A percentile compares a stretch with the other conserved stretches of the same genome.
These are phyloP conservation scores for Anseranas semipalmata DNA, from an alignment of 2,113 vertebrate genomes.

Conservation along the genomic window DNA sequence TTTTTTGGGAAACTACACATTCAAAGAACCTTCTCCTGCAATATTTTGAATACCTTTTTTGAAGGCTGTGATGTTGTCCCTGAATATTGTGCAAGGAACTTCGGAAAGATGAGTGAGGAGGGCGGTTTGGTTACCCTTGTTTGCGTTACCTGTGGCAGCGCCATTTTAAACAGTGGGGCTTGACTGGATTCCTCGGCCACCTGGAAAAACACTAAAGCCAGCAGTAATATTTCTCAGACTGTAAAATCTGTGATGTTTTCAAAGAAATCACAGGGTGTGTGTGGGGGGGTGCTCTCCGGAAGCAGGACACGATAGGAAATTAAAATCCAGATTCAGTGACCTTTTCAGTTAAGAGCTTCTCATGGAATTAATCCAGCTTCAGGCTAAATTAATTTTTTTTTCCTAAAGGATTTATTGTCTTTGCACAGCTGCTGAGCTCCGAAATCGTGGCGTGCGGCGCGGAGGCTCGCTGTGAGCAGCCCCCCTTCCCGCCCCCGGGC, in stretches of 20 bases:
- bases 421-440: not conserved
- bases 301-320: constrained; percentile 31
- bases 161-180: not conserved
- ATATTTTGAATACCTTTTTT: not conserved
- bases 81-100: not conserved
- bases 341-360: not conserved
- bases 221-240: not conserved
- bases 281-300: not conserved
- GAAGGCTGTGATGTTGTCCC: not conserved
- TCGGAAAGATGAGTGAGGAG: not conserved
- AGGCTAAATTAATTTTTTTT: constrained; percentile 39
- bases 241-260: not conserved
- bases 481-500: not conserved
- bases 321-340: not conserved
- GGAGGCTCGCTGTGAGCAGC: not conserved
- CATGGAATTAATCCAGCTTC: constrained; percentile 35
- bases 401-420: constrained; percentile 3
- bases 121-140: not conserved
- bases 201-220: not conserved
- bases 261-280: not conserved
- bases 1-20: not conserved
- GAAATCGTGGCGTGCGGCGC: not conserved
- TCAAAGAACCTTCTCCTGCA: not conserved
- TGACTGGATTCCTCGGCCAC: not conserved
- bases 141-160: not conserved